Percentiles rank a stretch among this genome's conserved stretches.
Conservation (phyloP, 2,797 vertebrate species). For the Otolemur crassicaudatus region DNA sequence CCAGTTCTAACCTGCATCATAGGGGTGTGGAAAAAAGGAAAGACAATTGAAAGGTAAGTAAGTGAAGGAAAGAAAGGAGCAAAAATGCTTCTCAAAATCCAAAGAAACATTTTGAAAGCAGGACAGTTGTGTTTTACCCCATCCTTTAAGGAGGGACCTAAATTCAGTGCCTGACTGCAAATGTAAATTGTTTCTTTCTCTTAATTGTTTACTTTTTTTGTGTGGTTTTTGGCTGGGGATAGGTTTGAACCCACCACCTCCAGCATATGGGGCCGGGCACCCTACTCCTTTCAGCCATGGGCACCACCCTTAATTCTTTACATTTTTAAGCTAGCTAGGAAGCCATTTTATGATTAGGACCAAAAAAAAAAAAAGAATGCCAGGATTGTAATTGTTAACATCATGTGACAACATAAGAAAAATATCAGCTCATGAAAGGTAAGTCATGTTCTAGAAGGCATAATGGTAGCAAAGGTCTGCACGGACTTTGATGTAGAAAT, state of each 20-base stretch:
- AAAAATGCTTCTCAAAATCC: background rate
- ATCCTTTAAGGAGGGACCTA: constrained; percentile 14
- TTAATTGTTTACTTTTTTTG: background rate
- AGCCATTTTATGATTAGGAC: background rate
- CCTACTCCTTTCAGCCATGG: no score
- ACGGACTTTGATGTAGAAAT: constrained; percentile 59
- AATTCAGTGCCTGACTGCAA: background rate
- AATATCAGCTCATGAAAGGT: constrained; percentile 65
- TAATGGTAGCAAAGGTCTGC: constrained; percentile 69
- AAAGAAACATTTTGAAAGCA: background rate
- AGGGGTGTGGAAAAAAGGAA: constrained; percentile 54
- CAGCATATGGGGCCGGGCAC: no score
- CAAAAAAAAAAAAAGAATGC: background rate
- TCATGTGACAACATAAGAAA: background rate
- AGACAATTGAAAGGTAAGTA: constrained; percentile 35
- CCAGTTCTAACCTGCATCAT: constrained; percentile 70
- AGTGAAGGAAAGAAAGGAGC: background rate
- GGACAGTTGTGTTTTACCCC: background rate
- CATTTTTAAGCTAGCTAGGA: background rate
- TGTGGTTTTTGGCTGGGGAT: no score
- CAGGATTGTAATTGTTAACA: constrained; percentile 29
- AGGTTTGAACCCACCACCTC: no score
- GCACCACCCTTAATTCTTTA: background rate
- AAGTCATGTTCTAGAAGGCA: constrained; percentile 61
- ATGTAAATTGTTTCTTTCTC: background rate